Evolutionary conservation across 2,113 vertebrate genomes (phyloP).

Genomic region (Xiphophorus couchianus): DNA sequence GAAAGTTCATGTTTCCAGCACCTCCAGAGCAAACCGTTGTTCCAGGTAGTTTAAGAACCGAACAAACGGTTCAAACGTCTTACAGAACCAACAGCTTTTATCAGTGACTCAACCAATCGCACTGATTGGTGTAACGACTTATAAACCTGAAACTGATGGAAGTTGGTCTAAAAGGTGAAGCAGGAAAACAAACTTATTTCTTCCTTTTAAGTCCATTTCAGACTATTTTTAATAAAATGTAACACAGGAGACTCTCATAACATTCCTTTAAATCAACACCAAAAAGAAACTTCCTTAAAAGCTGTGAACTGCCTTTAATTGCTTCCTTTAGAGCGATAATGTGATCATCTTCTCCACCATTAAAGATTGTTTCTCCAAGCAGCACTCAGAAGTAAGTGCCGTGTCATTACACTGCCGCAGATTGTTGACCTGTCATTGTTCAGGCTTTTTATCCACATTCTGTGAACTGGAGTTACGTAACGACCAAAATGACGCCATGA

Average conservation of each 20-base stretch:
- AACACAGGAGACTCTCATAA: neutral
- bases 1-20: too few relatives aligned
- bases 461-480: neutral
- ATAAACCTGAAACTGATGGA: too few relatives aligned
- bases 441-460: neutral
- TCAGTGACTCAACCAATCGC: too few relatives aligned
- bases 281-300: neutral
- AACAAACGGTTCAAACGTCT: too few relatives aligned
- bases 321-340: neutral
- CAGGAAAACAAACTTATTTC: neutral
- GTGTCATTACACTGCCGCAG: neutral
- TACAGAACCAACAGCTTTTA: too few relatives aligned
- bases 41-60: too few relatives aligned
- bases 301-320: neutral
- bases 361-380: neutral
- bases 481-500: too few relatives aligned
- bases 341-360: neutral
- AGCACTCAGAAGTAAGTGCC: neutral
- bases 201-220: neutral
- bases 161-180: too few relatives aligned
- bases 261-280: neutral
- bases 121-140: too few relatives aligned
- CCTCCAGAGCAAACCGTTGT: too few relatives aligned
- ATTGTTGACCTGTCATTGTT: neutral
- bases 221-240: neutral